A percentile compares a stretch with the other conserved stretches of the same genome.
These are phyloP conservation scores for Macaria liturata DNA, from an alignment of 2,888 invertebrate species.

Conservation along the genomic window DNA sequence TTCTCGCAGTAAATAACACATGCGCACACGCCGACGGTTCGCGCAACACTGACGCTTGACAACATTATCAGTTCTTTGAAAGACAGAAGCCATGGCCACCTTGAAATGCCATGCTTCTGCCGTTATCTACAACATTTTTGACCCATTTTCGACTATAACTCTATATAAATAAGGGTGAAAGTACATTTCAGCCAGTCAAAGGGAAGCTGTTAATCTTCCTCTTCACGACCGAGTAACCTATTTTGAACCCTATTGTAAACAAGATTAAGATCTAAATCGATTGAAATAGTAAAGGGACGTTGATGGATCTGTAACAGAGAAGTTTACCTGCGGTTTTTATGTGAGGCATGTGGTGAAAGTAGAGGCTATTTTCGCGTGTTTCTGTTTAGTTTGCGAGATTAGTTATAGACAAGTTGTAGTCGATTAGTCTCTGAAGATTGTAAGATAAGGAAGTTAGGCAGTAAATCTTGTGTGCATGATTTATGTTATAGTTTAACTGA, in stretches of 20 bases:
- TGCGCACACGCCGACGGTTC: slow-evolving; percentile 47
- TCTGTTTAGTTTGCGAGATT: slow-evolving; percentile 18
- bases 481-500: too few species aligned
- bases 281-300: slow-evolving; percentile 18
- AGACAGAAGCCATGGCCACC: slow-evolving; percentile 33
- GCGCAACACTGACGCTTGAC: slow-evolving; percentile 47
- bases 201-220: slow-evolving; percentile 22
- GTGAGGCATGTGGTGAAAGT: slow-evolving; percentile 22
- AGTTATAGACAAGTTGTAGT: slow-evolving; percentile 1
- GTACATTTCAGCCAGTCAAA: slow-evolving; percentile 8
- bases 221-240: neutral
- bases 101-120: slow-evolving; percentile 38
- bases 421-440: neutral
- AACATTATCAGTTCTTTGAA: slow-evolving; percentile 35
- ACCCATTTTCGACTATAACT: slow-evolving; percentile 34
- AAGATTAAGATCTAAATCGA: neutral
- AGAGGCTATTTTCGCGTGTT: slow-evolving; percentile 24
- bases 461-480: too few species aligned
- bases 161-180: slow-evolving; percentile 27
- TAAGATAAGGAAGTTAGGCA: neutral
- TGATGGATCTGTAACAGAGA: slow-evolving; percentile 29
- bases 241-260: neutral
- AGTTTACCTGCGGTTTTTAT: slow-evolving; percentile 24
- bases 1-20: slow-evolving; percentile 16
- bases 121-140: slow-evolving; percentile 58